phyloP scores from a whole-genome alignment of 2,797 vertebrate species.

The Acestrorhynchus altus region DNA sequence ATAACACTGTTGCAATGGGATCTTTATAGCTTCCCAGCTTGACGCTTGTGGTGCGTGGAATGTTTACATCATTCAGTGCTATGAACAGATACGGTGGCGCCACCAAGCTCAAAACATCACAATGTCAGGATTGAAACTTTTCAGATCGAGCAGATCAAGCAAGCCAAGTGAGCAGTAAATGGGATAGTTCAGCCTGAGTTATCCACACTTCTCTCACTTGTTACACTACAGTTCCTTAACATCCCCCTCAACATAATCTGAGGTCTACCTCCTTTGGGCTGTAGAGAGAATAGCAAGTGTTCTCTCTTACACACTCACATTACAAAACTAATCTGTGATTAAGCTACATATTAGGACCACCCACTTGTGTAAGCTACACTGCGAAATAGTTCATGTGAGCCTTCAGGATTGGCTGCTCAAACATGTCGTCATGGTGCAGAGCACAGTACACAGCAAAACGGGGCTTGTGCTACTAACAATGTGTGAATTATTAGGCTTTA shows the following conservation, averaged over 20 bases:
- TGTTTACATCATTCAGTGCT: constrained; percentile 11
- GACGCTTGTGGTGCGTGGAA: not conserved
- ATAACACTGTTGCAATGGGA: not conserved
- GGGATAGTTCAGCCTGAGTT: not conserved
- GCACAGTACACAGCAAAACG: not conserved
- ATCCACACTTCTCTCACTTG: not conserved
- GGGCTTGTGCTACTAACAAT: not conserved
- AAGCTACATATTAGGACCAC: constrained; percentile 68
- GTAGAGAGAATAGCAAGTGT: constrained; percentile 22
- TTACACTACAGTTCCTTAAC: not conserved
- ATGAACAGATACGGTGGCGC: not conserved
- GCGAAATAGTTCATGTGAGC: constrained; percentile 46
- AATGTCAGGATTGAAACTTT: constrained; percentile 4
- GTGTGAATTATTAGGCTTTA: constrained; percentile 27
- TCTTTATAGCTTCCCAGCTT: constrained; percentile 7
- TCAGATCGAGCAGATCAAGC: constrained; percentile 13
- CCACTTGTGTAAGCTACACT: constrained; percentile 56
- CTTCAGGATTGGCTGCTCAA: constrained; percentile 46
- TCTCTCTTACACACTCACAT: constrained; percentile 38
- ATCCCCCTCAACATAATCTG: constrained; percentile 18
- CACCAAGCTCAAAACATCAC: not conserved
- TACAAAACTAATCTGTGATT: constrained; percentile 58
- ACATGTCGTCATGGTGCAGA: constrained; percentile 29
- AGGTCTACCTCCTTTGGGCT: constrained; percentile 21
- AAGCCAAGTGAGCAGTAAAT: not conserved